These are phyloP conservation scores for Manis pentadactyla DNA, from an alignment of 2,797 vertebrate species.

Conservation along the genomic window DNA sequence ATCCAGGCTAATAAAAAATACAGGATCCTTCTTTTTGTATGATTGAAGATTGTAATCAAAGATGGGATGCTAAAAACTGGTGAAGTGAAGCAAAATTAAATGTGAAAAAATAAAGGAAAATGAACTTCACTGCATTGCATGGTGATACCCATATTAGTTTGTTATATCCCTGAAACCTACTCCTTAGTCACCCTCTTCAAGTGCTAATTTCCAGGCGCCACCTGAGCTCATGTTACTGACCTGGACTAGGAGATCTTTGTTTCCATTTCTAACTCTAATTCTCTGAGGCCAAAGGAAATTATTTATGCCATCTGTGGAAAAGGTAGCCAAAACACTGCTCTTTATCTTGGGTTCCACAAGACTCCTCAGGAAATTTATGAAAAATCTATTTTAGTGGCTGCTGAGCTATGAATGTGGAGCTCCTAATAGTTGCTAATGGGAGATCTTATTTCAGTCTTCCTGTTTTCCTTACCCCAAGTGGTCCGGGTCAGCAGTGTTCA, in stretches of 20 bases:
- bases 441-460: slow-evolving; percentile 54
- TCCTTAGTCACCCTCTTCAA: not conserved
- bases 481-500: not conserved
- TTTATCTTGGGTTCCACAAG: slow-evolving; percentile 52
- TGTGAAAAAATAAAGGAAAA: not conserved
- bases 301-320: slow-evolving; percentile 45
- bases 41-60: not conserved
- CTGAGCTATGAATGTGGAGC: not conserved
- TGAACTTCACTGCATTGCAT: not conserved
- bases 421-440: slow-evolving; percentile 75
- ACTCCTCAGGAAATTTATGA: slow-evolving; percentile 73
- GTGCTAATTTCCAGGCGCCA: not conserved
- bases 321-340: not conserved
- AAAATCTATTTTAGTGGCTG: slow-evolving; percentile 66
- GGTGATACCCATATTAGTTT: not conserved
- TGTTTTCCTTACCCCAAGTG: slow-evolving; percentile 33
- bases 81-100: not conserved
- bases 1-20: not conserved
- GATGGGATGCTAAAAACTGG: not conserved
- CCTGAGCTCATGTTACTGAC: slow-evolving; percentile 4
- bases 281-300: slow-evolving; percentile 31
- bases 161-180: not conserved
- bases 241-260: not conserved
- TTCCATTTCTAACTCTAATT: not conserved
- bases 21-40: not conserved